Evolutionary conservation across 2,797 vertebrate genomes (phyloP), one percentile per base, ranked within the genome.

Genomic region (Leptatherina wallacei): DNA sequence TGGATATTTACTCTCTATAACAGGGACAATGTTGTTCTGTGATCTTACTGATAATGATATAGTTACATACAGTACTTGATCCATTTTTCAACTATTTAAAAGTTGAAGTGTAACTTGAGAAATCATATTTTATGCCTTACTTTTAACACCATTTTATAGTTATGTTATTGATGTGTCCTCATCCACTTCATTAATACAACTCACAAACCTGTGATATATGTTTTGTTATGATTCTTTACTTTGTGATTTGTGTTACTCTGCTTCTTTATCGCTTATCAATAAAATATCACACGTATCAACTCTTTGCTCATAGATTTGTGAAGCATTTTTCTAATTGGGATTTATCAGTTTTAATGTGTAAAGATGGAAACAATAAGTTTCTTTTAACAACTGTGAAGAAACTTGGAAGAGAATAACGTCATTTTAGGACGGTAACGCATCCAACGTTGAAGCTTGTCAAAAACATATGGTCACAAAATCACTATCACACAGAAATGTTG

Each of bases 191-290:
- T 92, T 88, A 88, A 89, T 88, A 85, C 80, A 91, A 87, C 85
- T 90, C 86, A 91, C 88, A 82, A 90, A 90, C 88, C 90, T 91
- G 88, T 92, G 89, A 90, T 88, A 86, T 91, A 80, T 92, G 88
- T 92, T 92, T 89, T 91, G 85, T 86, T 88, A 90, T 85, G 85
- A 87, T 87, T 87, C 85, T 85, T 84, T 88, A 84, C 70, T 75
- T 83, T 87, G 90, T 93, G 90, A 86, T 90, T 88, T 91, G 87
- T 92, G 83, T 89, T 92, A 85, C 87, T 89, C 88, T 90, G 83
- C 88, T 74, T 84, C 89, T 84, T 85, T 89, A 85, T 87, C 65
- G 78, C 88, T 85, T 90, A 88, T 81, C 86, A 91, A 91, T 92
- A 92, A 93, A 92, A 91, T 88, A 83, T 91, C 83, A 84, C 85